Evolutionary conservation across 2,797 vertebrate species (phyloP), one percentile per base, ranked within the genome.

Genomic region (Geotria australis): DNA sequence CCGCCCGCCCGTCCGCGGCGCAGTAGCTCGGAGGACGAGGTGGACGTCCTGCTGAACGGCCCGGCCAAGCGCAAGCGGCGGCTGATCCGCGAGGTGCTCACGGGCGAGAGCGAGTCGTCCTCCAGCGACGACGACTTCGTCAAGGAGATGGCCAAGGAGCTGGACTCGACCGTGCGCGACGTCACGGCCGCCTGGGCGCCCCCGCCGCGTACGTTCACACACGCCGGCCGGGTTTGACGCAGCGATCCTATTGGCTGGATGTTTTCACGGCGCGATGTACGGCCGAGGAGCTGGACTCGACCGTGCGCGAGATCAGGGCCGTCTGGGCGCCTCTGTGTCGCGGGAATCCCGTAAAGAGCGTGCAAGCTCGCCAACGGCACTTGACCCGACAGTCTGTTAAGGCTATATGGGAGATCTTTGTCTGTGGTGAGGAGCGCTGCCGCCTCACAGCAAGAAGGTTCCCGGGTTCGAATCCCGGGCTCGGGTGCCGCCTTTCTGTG

Each of bases 101-200:
- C 89, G 0, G 86, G 88, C n/a, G 86, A 95, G 73, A 95, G 85
- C 5, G 88, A 93, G 66, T 88, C 85, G 1, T 89, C 84, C 64
- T 89, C 24, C 24, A 95, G 85, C 24, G 83, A 74, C 0, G 85
- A 94, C 70, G 89, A 98, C 63, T 98, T 98, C 67, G 82, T 91
- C 60, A 98, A 95, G 64, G 86, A 98, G 73, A 95, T 95, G 89
- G 85, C 86, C 67, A 81, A 78, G 0, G 88, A 98, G 63, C 75
- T 98, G 45, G 79, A 72, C 70, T 73, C 72, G 61, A 86, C 86
- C 59, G 75, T 95, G 63, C 83, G 68, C 68, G 73, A 73, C 57
- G 75, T 95, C 68, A 78, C 89, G 68, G 68, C 72, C 58, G 74
- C 67, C 60, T 81, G 89, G 79, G 70, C 62, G 1, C 68, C 69